A percentile compares a stretch with the other conserved stretches of the same genome.
Conservation (phyloP, 2,797 vertebrate genomes). For the Melopsittacus undulatus region DNA sequence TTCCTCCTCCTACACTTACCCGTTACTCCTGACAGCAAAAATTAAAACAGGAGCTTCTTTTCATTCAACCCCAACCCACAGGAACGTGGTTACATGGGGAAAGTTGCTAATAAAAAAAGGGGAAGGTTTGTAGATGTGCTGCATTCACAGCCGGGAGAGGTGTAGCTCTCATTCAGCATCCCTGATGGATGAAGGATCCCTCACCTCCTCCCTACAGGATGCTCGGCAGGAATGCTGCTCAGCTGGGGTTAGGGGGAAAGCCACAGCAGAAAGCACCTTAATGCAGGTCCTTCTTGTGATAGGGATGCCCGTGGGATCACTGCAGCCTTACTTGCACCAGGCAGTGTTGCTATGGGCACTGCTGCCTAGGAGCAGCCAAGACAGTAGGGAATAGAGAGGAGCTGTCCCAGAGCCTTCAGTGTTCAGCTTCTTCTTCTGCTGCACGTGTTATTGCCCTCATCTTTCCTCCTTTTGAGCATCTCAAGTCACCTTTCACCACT, state of each 20-base stretch:
- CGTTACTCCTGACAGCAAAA: constrained; percentile 66
- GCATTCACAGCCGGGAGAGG: constrained; percentile 22
- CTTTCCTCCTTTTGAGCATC: not conserved
- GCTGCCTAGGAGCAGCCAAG: constrained; percentile 36
- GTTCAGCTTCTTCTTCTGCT: not conserved
- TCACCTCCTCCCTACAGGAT: not conserved
- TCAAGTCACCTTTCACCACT: not conserved
- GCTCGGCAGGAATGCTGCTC: not conserved
- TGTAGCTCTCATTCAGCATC: constrained; percentile 43
- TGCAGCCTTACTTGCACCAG: not conserved
- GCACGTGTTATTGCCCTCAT: not conserved
- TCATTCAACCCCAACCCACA: constrained; percentile 58
- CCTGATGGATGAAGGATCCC: not conserved
- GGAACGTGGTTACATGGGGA: constrained; percentile 30
- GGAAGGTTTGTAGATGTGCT: constrained; percentile 25
- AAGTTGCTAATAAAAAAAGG: constrained; percentile 18
- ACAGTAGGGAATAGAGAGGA: not conserved
- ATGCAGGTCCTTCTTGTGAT: not conserved
- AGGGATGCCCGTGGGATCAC: not conserved
- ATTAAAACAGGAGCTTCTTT: constrained; percentile 65
- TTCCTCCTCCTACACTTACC: constrained; percentile 56
- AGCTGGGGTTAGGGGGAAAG: not conserved
- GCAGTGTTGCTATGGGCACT: constrained; percentile 60
- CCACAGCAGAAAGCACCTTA: not conserved
- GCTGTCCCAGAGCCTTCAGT: not conserved